A percentile compares a stretch with the other conserved stretches of the same genome.
Evolutionary conservation across 2,113 vertebrate genomes (phyloP).

Genomic region (Burhinus oedicnemus): DNA sequence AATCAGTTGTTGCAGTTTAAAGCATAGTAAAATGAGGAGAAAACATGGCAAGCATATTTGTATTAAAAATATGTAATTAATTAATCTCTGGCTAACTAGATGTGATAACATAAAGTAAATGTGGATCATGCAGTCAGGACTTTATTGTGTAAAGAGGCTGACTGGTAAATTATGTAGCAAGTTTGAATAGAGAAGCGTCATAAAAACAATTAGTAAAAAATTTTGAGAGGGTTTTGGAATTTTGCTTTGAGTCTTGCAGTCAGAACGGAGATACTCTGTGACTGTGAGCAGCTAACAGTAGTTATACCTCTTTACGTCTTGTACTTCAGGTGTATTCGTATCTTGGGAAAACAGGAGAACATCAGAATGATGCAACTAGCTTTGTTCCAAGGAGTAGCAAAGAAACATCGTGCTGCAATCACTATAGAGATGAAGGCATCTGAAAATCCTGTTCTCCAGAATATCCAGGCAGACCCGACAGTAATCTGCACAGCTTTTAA

Average conservation of each 20-base stretch:
- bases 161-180: neutral
- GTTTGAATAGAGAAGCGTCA: neutral
- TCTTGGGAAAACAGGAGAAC: constrained; percentile 97
- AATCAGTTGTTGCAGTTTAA: neutral
- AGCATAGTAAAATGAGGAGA: neutral
- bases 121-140: neutral
- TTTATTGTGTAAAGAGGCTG: rapidly evolving
- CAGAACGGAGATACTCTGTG: neutral
- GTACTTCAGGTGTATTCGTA: constrained; percentile 89
- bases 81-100: neutral
- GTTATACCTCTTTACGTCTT: neutral
- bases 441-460: constrained; percentile 94
- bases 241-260: neutral
- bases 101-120: neutral
- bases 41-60: neutral
- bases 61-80: constrained; percentile 13
- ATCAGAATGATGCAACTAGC: constrained; percentile 91
- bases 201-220: neutral
- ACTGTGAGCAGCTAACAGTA: neutral
- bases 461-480: constrained; percentile 88
- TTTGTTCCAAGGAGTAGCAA: constrained; percentile 93
- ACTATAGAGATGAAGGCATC: constrained; percentile 99
- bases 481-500: constrained; percentile 96
- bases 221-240: neutral
- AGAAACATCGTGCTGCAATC: constrained; percentile 85